A percentile compares a stretch with the other conserved stretches of the same genome.
Evolutionary conservation across 2,888 invertebrate genomes (phyloP).

Genomic region (Leptinotarsa tumamoca): DNA sequence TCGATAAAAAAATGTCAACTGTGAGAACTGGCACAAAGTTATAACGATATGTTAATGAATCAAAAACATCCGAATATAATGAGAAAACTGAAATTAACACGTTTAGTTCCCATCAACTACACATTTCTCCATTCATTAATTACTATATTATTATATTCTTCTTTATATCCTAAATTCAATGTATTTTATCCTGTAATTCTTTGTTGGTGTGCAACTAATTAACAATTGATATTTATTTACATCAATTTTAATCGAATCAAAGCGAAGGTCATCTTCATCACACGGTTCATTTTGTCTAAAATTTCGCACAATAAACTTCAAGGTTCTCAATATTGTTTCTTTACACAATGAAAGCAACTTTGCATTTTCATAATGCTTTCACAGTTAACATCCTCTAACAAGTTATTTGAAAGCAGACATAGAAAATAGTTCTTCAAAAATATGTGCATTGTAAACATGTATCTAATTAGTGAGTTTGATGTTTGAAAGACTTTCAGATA

Average conservation of each 20-base stretch:
- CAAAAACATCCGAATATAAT: background rate
- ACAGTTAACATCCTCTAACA: background rate
- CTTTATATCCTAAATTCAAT: background rate
- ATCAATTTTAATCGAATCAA: slow-evolving; percentile 1
- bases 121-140: background rate
- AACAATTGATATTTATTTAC: slow-evolving; percentile 2
- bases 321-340: slow-evolving; percentile 24
- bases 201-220: background rate
- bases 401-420: background rate
- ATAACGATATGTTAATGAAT: too few relatives aligned
- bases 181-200: background rate
- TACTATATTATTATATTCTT: background rate
- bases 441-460: too few relatives aligned
- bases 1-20: too few relatives aligned
- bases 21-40: too few relatives aligned
- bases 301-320: slow-evolving; percentile 1
- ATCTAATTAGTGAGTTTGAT: too few relatives aligned
- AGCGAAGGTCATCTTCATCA: slow-evolving; percentile 14
- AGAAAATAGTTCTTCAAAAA: too few relatives aligned
- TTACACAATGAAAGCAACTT: slow-evolving; percentile 11
- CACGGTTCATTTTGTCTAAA: slow-evolving; percentile 12
- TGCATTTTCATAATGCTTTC: slow-evolving; percentile 6
- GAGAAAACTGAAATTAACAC: background rate
- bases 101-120: background rate
- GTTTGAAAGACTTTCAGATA: too few relatives aligned